Conservation (phyloP, 2,888 invertebrate genomes). For the Entomobrya multifasciata region DNA sequence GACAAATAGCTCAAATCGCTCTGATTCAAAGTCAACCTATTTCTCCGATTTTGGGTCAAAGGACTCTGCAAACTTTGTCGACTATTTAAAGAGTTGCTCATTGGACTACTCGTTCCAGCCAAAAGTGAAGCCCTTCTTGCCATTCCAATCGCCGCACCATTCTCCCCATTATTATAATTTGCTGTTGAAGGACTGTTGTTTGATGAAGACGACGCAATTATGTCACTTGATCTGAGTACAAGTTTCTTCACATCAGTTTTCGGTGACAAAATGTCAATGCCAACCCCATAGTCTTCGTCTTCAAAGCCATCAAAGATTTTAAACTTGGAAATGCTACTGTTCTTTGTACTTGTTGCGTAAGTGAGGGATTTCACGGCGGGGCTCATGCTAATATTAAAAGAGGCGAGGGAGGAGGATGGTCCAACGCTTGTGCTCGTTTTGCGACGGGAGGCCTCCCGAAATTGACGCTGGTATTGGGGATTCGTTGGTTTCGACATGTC, state of each 20-base stretch:
- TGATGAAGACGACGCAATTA: not conserved
- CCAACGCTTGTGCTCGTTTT: constrained; percentile 74
- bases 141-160: constrained; percentile 30
- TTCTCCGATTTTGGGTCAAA: constrained; percentile 5
- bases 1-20: constrained; percentile 19
- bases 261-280: constrained; percentile 76
- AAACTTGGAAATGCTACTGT: constrained; percentile 82
- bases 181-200: not conserved
- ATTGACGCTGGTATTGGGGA: constrained; percentile 87
- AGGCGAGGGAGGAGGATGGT: not conserved
- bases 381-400: constrained; percentile 36
- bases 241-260: constrained; percentile 76
- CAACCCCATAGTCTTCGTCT: constrained; percentile 85
- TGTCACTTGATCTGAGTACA: constrained; percentile 66
- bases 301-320: constrained; percentile 93
- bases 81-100: not conserved
- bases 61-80: not conserved
- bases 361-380: constrained; percentile 73
- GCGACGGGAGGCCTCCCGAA: constrained; percentile 82
- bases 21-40: constrained; percentile 35
- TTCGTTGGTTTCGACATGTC: constrained; percentile 88
- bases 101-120: constrained; percentile 8
- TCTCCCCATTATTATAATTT: constrained; percentile 7
- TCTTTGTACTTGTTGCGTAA: constrained; percentile 62
- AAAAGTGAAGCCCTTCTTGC: constrained; percentile 22